These are phyloP conservation scores for Lasioglossum baleicum DNA, from an alignment of 1,140 invertebrate species.

Conservation along the genomic window DNA sequence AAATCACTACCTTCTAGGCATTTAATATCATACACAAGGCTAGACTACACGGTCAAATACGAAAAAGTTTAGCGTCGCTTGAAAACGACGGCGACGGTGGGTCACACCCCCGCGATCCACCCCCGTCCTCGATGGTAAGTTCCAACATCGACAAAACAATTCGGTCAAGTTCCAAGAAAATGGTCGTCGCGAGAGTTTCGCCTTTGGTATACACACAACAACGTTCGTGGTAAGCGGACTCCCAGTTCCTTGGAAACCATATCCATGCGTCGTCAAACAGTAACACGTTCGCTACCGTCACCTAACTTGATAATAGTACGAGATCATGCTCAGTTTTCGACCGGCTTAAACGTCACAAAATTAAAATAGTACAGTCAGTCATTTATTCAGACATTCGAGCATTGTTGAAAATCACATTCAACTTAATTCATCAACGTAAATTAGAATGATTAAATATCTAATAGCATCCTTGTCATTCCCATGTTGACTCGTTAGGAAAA, in stretches of 20 bases:
- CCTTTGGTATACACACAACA: conserved; percentile 51
- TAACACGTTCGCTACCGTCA: neutral
- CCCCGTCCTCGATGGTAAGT: neutral
- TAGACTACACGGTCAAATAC: conserved; percentile 53
- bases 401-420: no score
- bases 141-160: conserved; percentile 34
- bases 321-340: no score
- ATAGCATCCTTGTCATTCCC: no score
- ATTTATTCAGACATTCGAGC: no score
- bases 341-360: no score
- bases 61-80: conserved; percentile 40
- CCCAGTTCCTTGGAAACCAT: conserved; percentile 6
- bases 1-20: conserved; percentile 36
- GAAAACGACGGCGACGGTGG: neutral
- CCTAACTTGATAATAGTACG: neutral
- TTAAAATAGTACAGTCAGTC: no score
- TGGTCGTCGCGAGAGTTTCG: conserved; percentile 13
- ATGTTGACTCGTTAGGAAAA: no score
- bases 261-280: neutral
- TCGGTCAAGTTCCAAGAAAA: neutral
- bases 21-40: conserved; percentile 54
- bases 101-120: no score
- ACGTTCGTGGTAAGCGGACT: neutral
- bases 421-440: no score
- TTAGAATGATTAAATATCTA: no score